phyloP scores from a whole-genome alignment of 2,113 vertebrate genomes.

The Hydrolagus affinis region DNA sequence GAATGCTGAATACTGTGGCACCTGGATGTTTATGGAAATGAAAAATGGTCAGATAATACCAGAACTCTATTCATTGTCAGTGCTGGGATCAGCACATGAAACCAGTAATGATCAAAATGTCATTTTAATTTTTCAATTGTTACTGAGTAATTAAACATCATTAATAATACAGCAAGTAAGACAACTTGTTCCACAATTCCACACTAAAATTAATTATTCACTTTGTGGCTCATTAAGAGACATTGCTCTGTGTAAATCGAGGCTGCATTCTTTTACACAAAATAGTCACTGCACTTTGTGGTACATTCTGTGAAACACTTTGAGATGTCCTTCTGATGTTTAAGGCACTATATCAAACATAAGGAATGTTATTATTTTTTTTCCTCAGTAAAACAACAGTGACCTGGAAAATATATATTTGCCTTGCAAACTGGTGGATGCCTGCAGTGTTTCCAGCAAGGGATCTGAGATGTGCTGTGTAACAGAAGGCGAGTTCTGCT shows the following conservation, averaged over 20 bases:
- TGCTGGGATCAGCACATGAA: not conserved
- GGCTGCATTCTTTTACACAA: too few species aligned
- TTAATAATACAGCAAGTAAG: not conserved
- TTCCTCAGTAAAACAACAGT: too few species aligned
- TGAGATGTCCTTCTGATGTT: too few species aligned
- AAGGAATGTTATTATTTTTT: too few species aligned
- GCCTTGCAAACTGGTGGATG: not conserved
- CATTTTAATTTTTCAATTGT: not conserved
- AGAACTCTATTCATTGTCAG: not conserved
- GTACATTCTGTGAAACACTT: too few species aligned
- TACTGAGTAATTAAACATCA: not conserved
- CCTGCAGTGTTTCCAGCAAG: too few species aligned
- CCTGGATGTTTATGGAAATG: too few species aligned
- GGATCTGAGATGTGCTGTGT: not conserved
- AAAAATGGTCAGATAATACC: not conserved
- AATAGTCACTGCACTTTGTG: too few species aligned
- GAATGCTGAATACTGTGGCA: too few species aligned
- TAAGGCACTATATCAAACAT: too few species aligned
- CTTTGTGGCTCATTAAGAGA: too few species aligned
- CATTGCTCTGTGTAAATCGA: too few species aligned
- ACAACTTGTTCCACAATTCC: not conserved
- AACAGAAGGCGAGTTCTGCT: not conserved
- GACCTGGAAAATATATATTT: not conserved
- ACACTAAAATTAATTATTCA: not conserved
- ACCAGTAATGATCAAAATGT: not conserved